Evolutionary conservation across 1,140 invertebrate genomes (phyloP).

Genomic region (Cyclargus thomasi): DNA sequence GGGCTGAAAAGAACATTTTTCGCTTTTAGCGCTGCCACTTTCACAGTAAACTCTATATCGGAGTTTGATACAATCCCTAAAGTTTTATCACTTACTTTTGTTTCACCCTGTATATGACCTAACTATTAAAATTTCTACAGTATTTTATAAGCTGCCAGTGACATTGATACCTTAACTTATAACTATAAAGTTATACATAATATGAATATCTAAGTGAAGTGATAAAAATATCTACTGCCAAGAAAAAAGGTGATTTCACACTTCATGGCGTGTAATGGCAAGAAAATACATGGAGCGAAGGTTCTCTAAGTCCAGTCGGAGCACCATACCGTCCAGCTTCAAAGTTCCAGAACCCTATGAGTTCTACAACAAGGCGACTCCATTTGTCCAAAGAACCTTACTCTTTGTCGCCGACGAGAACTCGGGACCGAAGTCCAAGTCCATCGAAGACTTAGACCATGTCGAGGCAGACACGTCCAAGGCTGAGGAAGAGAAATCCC

Average conservation of each 20-base stretch:
- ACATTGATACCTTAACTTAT: neutral
- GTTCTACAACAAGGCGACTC: constrained; percentile 72
- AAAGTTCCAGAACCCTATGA: constrained; percentile 67
- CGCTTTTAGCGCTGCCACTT: too few relatives aligned
- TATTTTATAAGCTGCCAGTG: neutral
- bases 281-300: constrained; percentile 74
- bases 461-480: constrained; percentile 51
- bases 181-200: constrained; percentile 9
- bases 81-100: too few relatives aligned
- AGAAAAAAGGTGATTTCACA: neutral
- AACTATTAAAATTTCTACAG: neutral
- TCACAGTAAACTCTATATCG: too few relatives aligned
- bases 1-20: too few relatives aligned
- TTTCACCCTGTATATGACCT: too few relatives aligned
- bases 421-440: constrained; percentile 52
- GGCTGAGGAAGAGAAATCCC: constrained; percentile 67
- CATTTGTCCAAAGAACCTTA: constrained; percentile 69
- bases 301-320: constrained; percentile 64
- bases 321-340: constrained; percentile 63
- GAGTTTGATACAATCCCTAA: too few relatives aligned
- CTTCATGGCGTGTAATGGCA: constrained; percentile 55
- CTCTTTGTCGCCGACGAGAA: constrained; percentile 67
- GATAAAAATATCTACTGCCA: neutral
- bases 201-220: neutral
- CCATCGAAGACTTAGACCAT: constrained; percentile 34